Conservation (phyloP, 2,888 invertebrate genomes). For the Tipula helvola region DNA sequence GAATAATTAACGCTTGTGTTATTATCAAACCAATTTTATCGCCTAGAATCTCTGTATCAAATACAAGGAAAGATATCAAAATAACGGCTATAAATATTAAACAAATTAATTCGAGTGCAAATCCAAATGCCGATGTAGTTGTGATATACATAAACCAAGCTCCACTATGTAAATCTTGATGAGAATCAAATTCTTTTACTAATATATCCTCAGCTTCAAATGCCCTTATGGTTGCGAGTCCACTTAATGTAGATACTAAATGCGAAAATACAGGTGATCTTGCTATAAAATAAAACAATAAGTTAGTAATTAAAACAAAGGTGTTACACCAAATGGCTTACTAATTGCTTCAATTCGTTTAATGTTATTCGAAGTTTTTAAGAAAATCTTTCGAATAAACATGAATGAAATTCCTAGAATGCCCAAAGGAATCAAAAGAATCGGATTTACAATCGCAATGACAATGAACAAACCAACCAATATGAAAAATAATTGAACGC, state of each 20-base stretch:
- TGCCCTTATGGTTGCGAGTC: constrained; percentile 63
- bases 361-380: constrained; percentile 55
- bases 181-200: constrained; percentile 44
- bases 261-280: constrained; percentile 71
- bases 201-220: constrained; percentile 52
- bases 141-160: constrained; percentile 53
- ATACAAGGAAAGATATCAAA: constrained; percentile 47
- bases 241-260: constrained; percentile 58
- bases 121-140: constrained; percentile 50
- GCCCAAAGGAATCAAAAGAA: constrained; percentile 45
- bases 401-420: constrained; percentile 45
- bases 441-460: constrained; percentile 47
- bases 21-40: constrained; percentile 42
- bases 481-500: constrained; percentile 39
- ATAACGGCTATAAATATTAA: constrained; percentile 48
- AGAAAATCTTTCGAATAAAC: constrained; percentile 46
- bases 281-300: constrained; percentile 37
- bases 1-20: constrained; percentile 38
- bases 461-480: constrained; percentile 46
- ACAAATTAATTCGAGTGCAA: constrained; percentile 52
- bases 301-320: background rate
- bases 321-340: constrained; percentile 28
- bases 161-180: constrained; percentile 50
- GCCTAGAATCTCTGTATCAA: constrained; percentile 21
- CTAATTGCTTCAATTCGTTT: constrained; percentile 51